phyloP scores from a whole-genome alignment of 2,888 invertebrate genomes.

The Scaptomyza reducta region DNA sequence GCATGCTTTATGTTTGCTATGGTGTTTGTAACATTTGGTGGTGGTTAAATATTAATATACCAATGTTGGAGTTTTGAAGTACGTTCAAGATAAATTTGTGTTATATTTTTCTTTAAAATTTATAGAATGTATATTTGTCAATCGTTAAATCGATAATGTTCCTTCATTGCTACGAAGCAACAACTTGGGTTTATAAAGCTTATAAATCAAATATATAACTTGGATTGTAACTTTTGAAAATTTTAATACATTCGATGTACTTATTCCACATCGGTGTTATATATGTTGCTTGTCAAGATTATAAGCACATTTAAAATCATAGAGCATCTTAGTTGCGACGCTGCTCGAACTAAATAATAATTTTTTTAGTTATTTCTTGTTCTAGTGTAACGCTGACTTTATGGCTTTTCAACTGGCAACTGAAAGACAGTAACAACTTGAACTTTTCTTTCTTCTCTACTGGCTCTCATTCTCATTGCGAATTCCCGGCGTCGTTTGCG shows the following conservation, averaged over 20 bases:
- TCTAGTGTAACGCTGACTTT: constrained; percentile 61
- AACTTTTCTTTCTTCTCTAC: constrained; percentile 39
- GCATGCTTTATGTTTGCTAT: constrained; percentile 3
- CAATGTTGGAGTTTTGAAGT: no score
- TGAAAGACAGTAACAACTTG: constrained; percentile 67
- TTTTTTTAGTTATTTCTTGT: constrained; percentile 27
- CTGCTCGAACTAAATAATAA: background rate
- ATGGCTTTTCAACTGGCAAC: constrained; percentile 58
- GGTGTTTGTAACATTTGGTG: background rate
- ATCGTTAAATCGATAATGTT: no score
- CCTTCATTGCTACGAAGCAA: no score
- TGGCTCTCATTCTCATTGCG: background rate
- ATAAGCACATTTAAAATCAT: background rate
- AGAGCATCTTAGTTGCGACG: constrained; percentile 8
- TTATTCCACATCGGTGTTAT: background rate
- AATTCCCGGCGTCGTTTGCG: background rate
- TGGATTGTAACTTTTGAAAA: no score
- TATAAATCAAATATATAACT: no score
- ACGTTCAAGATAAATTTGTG: no score
- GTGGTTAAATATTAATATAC: background rate
- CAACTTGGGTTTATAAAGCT: no score
- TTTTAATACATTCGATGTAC: background rate
- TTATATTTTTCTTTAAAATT: no score
- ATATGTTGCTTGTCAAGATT: background rate
- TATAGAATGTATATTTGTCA: no score